phyloP scores from a whole-genome alignment of 2,888 invertebrate genomes.

The Dorcus hopei region DNA sequence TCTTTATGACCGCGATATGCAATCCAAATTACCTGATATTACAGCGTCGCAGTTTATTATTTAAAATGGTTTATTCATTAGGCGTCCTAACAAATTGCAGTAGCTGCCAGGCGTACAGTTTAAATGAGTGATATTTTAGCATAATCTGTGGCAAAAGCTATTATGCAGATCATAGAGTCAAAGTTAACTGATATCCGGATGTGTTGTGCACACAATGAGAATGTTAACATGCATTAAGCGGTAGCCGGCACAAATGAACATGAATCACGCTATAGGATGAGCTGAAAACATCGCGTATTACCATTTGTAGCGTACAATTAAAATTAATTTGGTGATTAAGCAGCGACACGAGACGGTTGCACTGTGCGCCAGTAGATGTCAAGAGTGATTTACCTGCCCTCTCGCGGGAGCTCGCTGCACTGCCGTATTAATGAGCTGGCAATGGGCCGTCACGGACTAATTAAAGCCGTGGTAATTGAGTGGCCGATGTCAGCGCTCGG shows the following conservation, averaged over 20 bases:
- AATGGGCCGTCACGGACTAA: conserved; percentile 50
- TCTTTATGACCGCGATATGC: conserved; percentile 20
- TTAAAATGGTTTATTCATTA: conserved; percentile 32
- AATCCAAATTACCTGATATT: conserved; percentile 17
- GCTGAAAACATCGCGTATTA: conserved; percentile 35
- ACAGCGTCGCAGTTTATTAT: conserved; percentile 23
- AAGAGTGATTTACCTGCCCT: conserved; percentile 47
- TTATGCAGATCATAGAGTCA: conserved; percentile 7
- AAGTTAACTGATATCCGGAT: too few relatives aligned
- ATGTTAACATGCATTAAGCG: conserved; percentile 29
- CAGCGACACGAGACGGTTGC: conserved; percentile 39
- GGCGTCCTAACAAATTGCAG: conserved; percentile 23
- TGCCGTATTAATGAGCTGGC: conserved; percentile 48
- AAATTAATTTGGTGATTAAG: conserved; percentile 46
- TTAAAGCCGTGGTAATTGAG: conserved; percentile 49
- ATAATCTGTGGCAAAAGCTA: conserved; percentile 7
- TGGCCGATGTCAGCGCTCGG: conserved; percentile 48
- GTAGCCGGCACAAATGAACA: conserved; percentile 30
- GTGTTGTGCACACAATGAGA: conserved; percentile 9
- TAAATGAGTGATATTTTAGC: conserved; percentile 15
- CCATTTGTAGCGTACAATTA: conserved; percentile 40
- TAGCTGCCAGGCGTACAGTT: conserved; percentile 5
- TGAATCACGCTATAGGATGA: conserved; percentile 27
- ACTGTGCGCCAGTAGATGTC: conserved; percentile 33
- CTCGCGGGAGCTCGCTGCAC: conserved; percentile 36